A percentile compares a stretch with the other conserved stretches of the same genome.
These are phyloP conservation scores for Chromis chromis DNA, from an alignment of 2,797 vertebrate species.

Conservation along the genomic window DNA sequence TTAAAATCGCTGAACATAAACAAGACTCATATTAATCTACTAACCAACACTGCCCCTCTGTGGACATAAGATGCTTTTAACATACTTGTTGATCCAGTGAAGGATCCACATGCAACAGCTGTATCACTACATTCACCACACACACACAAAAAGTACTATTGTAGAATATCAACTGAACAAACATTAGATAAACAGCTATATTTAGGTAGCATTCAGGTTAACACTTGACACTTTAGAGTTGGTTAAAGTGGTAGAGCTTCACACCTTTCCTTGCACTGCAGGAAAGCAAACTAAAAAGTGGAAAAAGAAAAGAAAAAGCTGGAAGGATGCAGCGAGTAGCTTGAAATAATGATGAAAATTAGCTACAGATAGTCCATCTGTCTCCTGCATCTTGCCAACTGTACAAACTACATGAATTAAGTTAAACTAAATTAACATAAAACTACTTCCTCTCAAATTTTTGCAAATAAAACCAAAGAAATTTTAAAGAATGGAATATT, in stretches of 20 bases:
- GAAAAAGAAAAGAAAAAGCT: neutral
- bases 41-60: constrained; percentile 74
- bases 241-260: neutral
- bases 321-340: neutral
- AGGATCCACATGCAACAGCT: neutral
- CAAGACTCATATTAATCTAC: constrained; percentile 4
- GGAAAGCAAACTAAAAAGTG: neutral
- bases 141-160: neutral
- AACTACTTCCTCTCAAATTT: neutral
- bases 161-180: neutral
- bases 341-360: constrained; percentile 48
- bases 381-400: constrained; percentile 71
- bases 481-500: too few relatives aligned
- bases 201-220: neutral
- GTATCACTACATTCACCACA: neutral
- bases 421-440: neutral
- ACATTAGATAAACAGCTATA: neutral
- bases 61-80: constrained; percentile 59
- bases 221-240: neutral
- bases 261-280: neutral
- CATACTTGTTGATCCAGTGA: constrained; percentile 19
- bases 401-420: constrained; percentile 15
- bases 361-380: constrained; percentile 65
- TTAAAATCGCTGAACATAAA: constrained; percentile 10
- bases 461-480: neutral